These are phyloP conservation scores for Cephus pygmeus DNA, from an alignment of 2,888 invertebrate genomes.

Conservation along the genomic window DNA sequence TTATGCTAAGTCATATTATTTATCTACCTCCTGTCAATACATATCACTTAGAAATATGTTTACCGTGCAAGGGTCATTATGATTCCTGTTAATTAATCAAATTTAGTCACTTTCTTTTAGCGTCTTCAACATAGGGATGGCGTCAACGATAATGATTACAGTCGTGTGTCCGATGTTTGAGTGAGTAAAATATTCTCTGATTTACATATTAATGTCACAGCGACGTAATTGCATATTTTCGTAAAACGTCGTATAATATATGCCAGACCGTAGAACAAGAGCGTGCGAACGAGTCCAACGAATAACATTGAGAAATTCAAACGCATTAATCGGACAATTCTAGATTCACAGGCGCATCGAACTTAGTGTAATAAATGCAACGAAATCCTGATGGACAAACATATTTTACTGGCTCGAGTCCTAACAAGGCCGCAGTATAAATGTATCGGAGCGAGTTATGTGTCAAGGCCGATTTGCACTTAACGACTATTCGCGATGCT, in stretches of 20 bases:
- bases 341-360: background rate
- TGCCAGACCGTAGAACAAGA: too few species aligned
- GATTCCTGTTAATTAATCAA: background rate
- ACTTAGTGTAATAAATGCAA: background rate
- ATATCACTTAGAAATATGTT: background rate
- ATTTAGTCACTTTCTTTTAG: background rate
- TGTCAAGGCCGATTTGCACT: slow-evolving; percentile 23
- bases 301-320: background rate
- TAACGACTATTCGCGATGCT: background rate
- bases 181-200: background rate
- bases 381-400: background rate
- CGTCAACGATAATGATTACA: too few species aligned
- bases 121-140: too few species aligned
- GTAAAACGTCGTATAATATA: too few species aligned
- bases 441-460: slow-evolving; percentile 14
- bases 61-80: background rate
- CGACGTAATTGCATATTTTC: too few species aligned
- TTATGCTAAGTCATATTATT: background rate
- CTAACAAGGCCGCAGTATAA: slow-evolving; percentile 19
- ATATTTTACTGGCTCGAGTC: background rate
- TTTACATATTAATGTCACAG: background rate
- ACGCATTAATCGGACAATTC: background rate
- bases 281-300: background rate
- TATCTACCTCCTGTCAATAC: background rate
- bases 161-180: background rate